Evolutionary conservation across 2,113 vertebrate species (phyloP).

Genomic region (Mus spicilegus): DNA sequence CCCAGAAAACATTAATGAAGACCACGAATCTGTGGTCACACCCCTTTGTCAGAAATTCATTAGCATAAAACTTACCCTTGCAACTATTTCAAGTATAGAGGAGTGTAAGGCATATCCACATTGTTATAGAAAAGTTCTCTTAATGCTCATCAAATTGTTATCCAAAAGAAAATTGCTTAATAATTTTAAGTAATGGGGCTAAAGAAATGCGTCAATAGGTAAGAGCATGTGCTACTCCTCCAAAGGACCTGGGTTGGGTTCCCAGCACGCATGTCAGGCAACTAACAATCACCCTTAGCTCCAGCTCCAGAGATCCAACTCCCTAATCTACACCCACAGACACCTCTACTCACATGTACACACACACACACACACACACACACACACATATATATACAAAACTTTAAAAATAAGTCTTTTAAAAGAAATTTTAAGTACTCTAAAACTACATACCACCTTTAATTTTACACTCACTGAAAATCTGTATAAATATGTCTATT

Average conservation of each 20-base stretch:
- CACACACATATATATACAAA: no score
- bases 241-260: background rate
- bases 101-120: background rate
- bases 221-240: background rate
- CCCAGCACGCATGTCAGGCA: background rate
- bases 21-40: background rate
- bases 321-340: background rate
- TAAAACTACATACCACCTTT: background rate
- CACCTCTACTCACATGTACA: no score
- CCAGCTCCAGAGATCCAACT: background rate
- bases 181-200: background rate
- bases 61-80: background rate
- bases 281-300: no score
- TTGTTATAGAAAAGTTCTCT: background rate
- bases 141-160: constrained; percentile 36
- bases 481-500: background rate
- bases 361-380: rapidly evolving
- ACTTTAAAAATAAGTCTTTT: background rate
- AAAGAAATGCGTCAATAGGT: background rate
- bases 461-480: constrained; percentile 32
- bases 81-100: constrained; percentile 7
- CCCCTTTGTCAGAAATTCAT: background rate
- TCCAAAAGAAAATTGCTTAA: background rate
- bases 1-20: background rate
- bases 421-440: background rate